phyloP scores from a whole-genome alignment of 2,888 invertebrate species.

The Leptura quadrifasciata region DNA sequence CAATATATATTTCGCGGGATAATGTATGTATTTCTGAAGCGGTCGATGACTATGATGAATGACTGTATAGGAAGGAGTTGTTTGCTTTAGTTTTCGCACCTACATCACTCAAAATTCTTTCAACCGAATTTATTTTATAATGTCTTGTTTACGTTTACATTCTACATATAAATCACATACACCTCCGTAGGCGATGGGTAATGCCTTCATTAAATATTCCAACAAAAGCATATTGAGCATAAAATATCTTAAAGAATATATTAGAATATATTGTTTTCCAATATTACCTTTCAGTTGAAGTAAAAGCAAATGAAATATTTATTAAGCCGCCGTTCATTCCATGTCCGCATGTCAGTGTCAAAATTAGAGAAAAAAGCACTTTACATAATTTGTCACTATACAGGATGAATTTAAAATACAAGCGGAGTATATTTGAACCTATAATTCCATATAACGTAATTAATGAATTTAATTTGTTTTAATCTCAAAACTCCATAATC shows the following conservation, averaged over 20 bases:
- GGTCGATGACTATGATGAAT: conserved; percentile 48
- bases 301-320: neutral
- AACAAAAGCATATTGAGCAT: neutral
- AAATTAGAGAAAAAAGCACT: no score
- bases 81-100: conserved; percentile 43
- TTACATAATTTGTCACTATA: no score
- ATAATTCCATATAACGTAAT: no score
- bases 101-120: conserved; percentile 43
- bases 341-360: no score
- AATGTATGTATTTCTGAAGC: conserved; percentile 54
- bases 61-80: conserved; percentile 33
- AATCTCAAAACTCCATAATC: no score
- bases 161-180: conserved; percentile 36
- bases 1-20: conserved; percentile 59
- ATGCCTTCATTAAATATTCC: conserved; percentile 17
- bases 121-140: conserved; percentile 38
- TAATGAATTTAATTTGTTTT: no score
- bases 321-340: neutral
- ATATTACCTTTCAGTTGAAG: neutral
- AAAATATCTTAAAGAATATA: conserved; percentile 3
- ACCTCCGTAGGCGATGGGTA: neutral
- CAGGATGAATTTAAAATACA: no score
- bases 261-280: conserved; percentile 1
- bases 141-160: conserved; percentile 36
- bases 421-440: no score